Evolutionary conservation across 2,888 invertebrate genomes (phyloP).

Genomic region (Ornithoptera alexandrae): DNA sequence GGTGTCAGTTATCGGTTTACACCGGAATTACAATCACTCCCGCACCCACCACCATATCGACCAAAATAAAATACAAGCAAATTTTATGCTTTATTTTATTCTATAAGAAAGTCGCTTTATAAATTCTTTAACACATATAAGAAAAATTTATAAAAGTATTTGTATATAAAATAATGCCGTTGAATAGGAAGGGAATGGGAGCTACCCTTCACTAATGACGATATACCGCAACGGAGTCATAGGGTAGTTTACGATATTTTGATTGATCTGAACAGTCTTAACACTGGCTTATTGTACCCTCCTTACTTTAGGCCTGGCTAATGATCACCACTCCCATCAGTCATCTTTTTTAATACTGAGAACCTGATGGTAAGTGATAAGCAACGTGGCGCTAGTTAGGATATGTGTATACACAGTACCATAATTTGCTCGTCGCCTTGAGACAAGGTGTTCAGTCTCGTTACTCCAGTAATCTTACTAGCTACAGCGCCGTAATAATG

Average conservation of each 20-base stretch:
- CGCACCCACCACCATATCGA: neutral
- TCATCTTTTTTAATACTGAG: too few relatives aligned
- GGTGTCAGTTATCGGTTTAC: conserved; percentile 11
- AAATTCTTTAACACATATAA: conserved; percentile 13
- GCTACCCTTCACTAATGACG: conserved; percentile 13
- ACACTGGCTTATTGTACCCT: too few relatives aligned
- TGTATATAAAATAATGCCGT: conserved; percentile 25
- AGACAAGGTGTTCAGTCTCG: too few relatives aligned
- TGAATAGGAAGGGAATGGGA: conserved; percentile 13
- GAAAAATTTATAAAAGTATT: conserved; percentile 32
- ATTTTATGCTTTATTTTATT: neutral
- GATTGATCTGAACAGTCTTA: too few relatives aligned
- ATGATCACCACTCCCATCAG: too few relatives aligned
- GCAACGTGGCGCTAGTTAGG: too few relatives aligned
- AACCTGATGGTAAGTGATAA: too few relatives aligned
- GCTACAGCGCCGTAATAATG: too few relatives aligned
- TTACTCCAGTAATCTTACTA: too few relatives aligned
- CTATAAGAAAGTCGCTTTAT: neutral
- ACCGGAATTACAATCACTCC: conserved; percentile 1
- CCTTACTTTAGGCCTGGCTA: too few relatives aligned
- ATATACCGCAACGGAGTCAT: conserved; percentile 3
- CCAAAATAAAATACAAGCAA: neutral
- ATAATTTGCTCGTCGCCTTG: too few relatives aligned
- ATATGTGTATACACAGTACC: too few relatives aligned
- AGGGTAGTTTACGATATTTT: neutral